Conservation (phyloP, 2,113 vertebrate species). For the Fukomys damarensis region DNA sequence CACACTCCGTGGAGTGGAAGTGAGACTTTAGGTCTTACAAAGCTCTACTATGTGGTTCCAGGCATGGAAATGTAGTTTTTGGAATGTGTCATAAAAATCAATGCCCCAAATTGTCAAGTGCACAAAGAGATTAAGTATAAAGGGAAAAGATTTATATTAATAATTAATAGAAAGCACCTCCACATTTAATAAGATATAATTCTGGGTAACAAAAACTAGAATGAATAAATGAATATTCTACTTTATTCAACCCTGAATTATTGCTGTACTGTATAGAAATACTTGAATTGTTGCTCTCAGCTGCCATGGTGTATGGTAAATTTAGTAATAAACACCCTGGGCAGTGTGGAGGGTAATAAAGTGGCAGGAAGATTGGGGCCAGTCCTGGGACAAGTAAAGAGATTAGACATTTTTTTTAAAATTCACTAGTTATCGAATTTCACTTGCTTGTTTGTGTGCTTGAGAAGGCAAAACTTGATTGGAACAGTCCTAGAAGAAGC, state of each 20-base stretch:
- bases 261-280: not conserved
- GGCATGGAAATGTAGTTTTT: not conserved
- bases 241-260: not conserved
- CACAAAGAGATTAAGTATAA: conserved; percentile 21
- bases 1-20: no score
- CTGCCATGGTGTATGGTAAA: not conserved
- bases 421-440: not conserved
- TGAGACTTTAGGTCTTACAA: no score
- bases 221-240: not conserved
- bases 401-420: not conserved
- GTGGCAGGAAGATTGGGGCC: not conserved
- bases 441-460: not conserved
- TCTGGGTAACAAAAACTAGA: not conserved
- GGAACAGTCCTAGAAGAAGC: not conserved
- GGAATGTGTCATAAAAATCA: not conserved
- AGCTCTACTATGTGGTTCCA: not conserved
- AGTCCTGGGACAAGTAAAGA: not conserved
- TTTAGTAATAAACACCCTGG: not conserved
- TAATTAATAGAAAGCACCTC: not conserved
- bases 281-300: not conserved
- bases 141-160: not conserved
- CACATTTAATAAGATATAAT: not conserved
- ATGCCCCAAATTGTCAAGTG: not conserved
- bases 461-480: not conserved
- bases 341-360: not conserved